Evolutionary conservation across 2,888 invertebrate genomes (phyloP).

Genomic region (Aphodius granarius): DNA sequence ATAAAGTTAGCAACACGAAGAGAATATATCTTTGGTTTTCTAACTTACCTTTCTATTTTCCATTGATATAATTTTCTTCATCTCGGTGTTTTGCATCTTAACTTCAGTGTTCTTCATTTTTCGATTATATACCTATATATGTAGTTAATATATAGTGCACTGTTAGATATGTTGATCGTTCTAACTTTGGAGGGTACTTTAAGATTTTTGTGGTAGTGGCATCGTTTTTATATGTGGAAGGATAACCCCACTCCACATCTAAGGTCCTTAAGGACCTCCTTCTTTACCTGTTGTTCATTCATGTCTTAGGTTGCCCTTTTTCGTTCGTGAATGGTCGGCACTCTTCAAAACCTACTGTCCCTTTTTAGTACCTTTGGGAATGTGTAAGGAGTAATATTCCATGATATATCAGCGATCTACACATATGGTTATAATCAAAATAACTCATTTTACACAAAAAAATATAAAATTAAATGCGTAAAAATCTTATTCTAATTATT

Average conservation of each 20-base stretch:
- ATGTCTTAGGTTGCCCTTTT: constrained; percentile 13
- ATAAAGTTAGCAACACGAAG: neutral
- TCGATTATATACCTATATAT: neutral
- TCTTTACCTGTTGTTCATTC: constrained; percentile 31
- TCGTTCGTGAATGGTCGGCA: neutral
- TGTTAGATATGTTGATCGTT: constrained; percentile 19
- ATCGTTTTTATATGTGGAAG: constrained; percentile 26
- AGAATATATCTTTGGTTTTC: neutral
- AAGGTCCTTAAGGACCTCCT: constrained; percentile 27
- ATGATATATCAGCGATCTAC: too few species aligned
- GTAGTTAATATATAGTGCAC: neutral
- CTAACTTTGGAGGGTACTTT: constrained; percentile 4
- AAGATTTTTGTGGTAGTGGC: constrained; percentile 24
- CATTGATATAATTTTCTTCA: neutral
- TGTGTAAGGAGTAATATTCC: neutral
- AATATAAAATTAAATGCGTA: too few species aligned
- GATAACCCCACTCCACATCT: constrained; percentile 32
- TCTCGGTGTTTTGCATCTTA: neutral
- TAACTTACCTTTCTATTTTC: neutral
- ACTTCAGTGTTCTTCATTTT: constrained; percentile 1
- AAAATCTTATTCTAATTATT: too few species aligned
- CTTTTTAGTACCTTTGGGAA: neutral
- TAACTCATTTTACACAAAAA: too few species aligned
- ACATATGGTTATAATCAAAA: too few species aligned
- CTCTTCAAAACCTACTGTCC: neutral